A percentile compares a stretch with the other conserved stretches of the same genome.
Evolutionary conservation across 2,888 invertebrate species (phyloP).

Genomic region (Strigamia transsilvanica): DNA sequence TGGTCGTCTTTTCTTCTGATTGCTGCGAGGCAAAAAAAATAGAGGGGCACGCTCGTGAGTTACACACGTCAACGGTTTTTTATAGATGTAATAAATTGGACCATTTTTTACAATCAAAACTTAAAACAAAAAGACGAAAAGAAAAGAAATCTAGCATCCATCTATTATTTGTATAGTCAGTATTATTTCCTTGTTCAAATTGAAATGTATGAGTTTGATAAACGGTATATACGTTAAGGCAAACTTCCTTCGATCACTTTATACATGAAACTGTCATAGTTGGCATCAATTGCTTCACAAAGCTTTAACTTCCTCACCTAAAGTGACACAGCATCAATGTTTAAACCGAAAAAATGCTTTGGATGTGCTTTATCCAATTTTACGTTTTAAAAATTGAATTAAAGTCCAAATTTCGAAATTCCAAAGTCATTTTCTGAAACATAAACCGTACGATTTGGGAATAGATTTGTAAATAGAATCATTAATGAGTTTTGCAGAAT

Average conservation of each 20-base stretch:
- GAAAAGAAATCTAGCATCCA: neutral
- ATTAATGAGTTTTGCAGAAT: too few species aligned
- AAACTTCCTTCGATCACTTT: neutral
- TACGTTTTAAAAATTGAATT: neutral
- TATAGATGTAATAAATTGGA: neutral
- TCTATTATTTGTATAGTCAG: neutral
- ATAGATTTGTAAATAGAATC: too few species aligned
- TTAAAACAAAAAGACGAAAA: neutral
- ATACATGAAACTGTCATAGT: neutral
- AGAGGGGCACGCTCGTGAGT: neutral
- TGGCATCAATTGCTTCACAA: neutral
- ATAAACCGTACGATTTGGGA: too few species aligned
- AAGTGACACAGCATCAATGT: neutral
- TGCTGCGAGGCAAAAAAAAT: constrained; percentile 26
- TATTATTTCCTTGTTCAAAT: too few species aligned
- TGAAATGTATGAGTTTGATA: neutral
- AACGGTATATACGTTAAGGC: neutral
- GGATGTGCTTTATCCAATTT: neutral
- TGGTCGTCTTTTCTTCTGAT: neutral
- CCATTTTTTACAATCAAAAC: constrained; percentile 13
- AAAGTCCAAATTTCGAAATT: neutral
- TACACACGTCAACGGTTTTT: constrained; percentile 4
- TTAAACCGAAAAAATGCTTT: neutral
- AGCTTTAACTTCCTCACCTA: neutral
- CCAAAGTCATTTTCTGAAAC: too few species aligned